phyloP scores from a whole-genome alignment of 1,140 invertebrate species.

The Brachionus rotundiformis region DNA sequence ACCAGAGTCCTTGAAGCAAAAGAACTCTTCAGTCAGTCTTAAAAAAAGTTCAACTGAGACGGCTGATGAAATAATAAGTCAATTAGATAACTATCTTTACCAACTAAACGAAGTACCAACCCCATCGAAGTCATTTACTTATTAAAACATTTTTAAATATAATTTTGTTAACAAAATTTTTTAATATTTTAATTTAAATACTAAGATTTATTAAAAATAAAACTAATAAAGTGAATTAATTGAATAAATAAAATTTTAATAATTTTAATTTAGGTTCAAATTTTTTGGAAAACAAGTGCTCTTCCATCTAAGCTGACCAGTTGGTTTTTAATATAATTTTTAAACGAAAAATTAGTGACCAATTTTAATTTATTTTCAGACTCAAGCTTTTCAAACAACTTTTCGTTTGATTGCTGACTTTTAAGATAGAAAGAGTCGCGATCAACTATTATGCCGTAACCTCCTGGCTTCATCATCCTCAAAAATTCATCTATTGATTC shows the following conservation, averaged over 20 bases:
- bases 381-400: not conserved
- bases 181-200: not conserved
- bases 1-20: not conserved
- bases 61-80: not conserved
- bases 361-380: not conserved
- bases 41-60: not conserved
- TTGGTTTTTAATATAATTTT: slow-evolving; percentile 3
- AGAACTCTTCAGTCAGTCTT: not conserved
- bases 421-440: slow-evolving; percentile 6
- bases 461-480: not conserved
- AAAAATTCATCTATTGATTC: slow-evolving; percentile 23
- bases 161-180: not conserved
- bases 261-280: not conserved
- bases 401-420: not conserved
- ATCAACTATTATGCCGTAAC: not conserved
- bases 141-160: not conserved
- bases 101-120: not conserved
- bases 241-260: not conserved
- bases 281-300: slow-evolving; percentile 22
- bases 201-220: no score
- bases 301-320: not conserved
- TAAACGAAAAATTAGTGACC: not conserved
- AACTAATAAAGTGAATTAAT: no score
- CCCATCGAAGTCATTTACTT: not conserved
- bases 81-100: not conserved